These are phyloP conservation scores for Centropus bengalensis DNA, from an alignment of 2,113 vertebrate species.

Conservation along the genomic window DNA sequence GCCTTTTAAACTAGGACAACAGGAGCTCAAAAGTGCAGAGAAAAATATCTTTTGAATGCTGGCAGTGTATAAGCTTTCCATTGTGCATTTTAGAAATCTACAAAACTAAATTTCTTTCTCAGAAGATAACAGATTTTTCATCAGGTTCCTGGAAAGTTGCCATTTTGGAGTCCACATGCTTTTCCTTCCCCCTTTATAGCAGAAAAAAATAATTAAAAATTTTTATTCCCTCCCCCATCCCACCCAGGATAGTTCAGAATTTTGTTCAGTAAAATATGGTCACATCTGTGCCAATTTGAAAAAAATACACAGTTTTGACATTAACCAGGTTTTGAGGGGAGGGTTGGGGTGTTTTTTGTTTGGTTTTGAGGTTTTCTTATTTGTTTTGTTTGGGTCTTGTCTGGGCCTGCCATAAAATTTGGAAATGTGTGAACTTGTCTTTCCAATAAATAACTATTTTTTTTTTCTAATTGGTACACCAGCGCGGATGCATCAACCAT, in stretches of 20 bases:
- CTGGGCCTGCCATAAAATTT: slow-evolving; percentile 52
- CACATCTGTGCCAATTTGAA: not conserved
- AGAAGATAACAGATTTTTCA: slow-evolving; percentile 65
- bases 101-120: slow-evolving; percentile 21
- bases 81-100: slow-evolving; percentile 5
- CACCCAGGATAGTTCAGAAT: not conserved
- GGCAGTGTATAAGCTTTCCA: not conserved
- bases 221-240: not conserved
- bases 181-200: not conserved
- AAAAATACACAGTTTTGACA: slow-evolving; percentile 9
- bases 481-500: not conserved
- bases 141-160: slow-evolving; percentile 57
- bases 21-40: not conserved
- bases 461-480: slow-evolving; percentile 19
- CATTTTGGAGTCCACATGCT: slow-evolving; percentile 34
- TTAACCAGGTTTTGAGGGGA: not conserved
- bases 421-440: slow-evolving; percentile 51
- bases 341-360: not conserved
- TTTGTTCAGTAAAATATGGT: slow-evolving; percentile 22
- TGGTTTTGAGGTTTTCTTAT: not conserved
- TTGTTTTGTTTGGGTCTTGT: not conserved
- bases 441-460: slow-evolving; percentile 37
- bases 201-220: slow-evolving; percentile 41
- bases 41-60: not conserved
- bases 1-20: not conserved